These are phyloP conservation scores for Leucosticte australis DNA, from an alignment of 2,113 vertebrate species.

Conservation along the genomic window DNA sequence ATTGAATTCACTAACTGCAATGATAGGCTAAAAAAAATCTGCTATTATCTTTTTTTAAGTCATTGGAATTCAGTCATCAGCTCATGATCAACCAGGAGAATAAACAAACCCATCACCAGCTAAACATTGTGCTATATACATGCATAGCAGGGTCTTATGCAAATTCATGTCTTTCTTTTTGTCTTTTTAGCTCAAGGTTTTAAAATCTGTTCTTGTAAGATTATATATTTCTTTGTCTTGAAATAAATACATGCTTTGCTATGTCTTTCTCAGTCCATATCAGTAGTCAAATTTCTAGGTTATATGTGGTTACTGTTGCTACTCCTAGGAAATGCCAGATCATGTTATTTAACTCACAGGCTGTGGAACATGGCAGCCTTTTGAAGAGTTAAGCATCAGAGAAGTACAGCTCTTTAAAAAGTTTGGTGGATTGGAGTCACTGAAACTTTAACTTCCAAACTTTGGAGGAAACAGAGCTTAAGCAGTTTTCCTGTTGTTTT, in stretches of 20 bases:
- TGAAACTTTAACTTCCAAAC: background rate
- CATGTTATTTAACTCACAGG: background rate
- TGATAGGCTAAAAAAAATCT: background rate
- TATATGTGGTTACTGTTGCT: background rate
- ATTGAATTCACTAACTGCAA: background rate
- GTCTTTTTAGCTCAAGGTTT: background rate
- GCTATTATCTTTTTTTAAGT: background rate
- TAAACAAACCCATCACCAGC: background rate
- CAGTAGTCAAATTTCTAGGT: background rate
- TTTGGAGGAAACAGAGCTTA: background rate
- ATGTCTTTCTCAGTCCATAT: background rate
- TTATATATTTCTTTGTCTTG: background rate
- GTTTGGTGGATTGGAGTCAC: background rate
- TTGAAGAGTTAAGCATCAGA: background rate
- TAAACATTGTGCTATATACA: background rate
- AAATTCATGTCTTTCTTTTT: background rate
- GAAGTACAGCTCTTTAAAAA: background rate
- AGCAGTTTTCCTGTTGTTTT: background rate
- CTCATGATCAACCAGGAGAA: background rate
- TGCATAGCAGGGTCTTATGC: fast-evolving
- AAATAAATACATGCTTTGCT: background rate
- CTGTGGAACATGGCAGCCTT: background rate
- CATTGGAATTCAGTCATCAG: background rate
- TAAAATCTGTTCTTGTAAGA: background rate
- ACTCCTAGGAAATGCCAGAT: background rate